Base-by-base conservation (phyloP, 2,113 vertebrate genomes). In the Apeltes quadracus region DNA sequence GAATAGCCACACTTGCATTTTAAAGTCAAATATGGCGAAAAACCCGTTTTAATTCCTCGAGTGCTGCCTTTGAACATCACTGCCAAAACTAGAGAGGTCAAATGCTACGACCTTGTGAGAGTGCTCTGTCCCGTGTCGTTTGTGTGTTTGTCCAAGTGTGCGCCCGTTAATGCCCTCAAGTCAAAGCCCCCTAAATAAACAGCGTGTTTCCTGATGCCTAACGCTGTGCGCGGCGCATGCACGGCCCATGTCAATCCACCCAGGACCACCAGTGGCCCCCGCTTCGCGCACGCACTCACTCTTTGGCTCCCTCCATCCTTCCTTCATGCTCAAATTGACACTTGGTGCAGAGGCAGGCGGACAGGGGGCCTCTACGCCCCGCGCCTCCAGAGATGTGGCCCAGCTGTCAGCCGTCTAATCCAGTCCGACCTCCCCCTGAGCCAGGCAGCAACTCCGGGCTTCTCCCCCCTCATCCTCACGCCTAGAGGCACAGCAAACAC, bases 351-450 rank as follows among this genome's bases (percentile, higher is more conserved):
- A 89, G 85, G 90, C 86, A 89, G 89, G 73, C 87, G 88, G 90
- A 88, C 88, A 86, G 89, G 85, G 90, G 82, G 87, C 81, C 87
- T 86, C 86, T 85, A 76, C 80, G 71, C 86, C 84, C 85, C n/a
- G 48, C 72, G 84, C 92, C 92, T 90, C 91, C 89, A 90, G 92
- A 93, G 92, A 91, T 90, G 89, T 90, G 90, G 90, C 92, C 92
- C 90, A 93, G 91, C 92, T 92, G 92, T 93, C 92, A 93, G 92
- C 88, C 92, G 81, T 91, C 91, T 93, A 92, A 93, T 93, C 89
- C 92, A 91, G 92, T 91, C 91, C 92, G 90, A 87, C 86, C 89
- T 91, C 89, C 91, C 91, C 82, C 87, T 85, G 91, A 91, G 90
- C 85, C 86, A 77, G 84, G 90, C 86, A 87, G 83, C 76, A 87